Evolutionary conservation across 2,888 invertebrate species (phyloP).

Genomic region (Euzophera pinguis): DNA sequence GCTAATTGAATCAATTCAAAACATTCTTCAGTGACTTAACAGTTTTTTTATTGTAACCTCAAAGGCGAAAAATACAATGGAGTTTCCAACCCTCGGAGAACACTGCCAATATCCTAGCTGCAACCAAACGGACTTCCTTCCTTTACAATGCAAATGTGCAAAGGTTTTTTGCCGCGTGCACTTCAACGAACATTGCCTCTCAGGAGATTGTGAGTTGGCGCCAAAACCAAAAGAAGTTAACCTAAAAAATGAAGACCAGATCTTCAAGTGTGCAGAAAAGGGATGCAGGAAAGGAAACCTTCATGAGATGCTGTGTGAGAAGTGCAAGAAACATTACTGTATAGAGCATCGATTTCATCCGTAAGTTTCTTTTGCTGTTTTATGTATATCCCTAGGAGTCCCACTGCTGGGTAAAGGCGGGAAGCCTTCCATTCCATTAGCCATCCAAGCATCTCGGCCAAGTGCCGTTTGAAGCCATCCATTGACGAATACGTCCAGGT

Average conservation of each 20-base stretch:
- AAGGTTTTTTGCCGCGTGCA: constrained; percentile 84
- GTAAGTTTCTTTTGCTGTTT: constrained; percentile 43
- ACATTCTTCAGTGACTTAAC: not conserved
- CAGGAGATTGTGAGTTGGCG: constrained; percentile 70
- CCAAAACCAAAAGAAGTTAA: constrained; percentile 61
- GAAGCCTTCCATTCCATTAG: too few species aligned
- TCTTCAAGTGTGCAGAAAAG: constrained; percentile 77
- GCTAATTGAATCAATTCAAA: too few species aligned
- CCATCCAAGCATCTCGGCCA: too few species aligned
- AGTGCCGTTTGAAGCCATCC: too few species aligned
- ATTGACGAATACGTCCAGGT: too few species aligned
- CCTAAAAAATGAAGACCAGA: constrained; percentile 55
- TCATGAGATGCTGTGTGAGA: constrained; percentile 82
- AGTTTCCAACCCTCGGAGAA: constrained; percentile 85
- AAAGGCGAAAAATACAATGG: constrained; percentile 70
- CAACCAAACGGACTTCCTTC: constrained; percentile 86
- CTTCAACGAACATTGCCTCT: constrained; percentile 76
- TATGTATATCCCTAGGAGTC: too few species aligned
- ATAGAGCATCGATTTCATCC: constrained; percentile 82
- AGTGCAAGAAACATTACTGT: constrained; percentile 85
- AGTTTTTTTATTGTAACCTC: not conserved
- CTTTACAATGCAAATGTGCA: constrained; percentile 83
- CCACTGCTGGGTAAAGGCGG: too few species aligned
- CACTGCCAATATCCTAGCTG: constrained; percentile 82
- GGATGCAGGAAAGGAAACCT: constrained; percentile 81